phyloP scores from a whole-genome alignment of 23 tunicate genomes.

The Halocynthia aurantium region DNA sequence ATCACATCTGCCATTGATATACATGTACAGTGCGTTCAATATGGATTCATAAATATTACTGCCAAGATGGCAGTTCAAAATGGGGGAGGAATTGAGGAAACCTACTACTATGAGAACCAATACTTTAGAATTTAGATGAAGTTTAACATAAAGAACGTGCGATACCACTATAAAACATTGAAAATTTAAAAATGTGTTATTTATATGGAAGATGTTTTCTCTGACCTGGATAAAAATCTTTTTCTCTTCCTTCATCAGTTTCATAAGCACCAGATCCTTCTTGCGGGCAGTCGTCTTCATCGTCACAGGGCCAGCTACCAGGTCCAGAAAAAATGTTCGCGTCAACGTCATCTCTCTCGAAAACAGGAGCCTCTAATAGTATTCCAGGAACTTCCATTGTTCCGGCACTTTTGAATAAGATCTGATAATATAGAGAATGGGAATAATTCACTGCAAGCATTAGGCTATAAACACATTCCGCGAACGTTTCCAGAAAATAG shows the following conservation, averaged over 20 bases:
- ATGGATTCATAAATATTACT: too few species aligned
- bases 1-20: too few species aligned
- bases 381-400: constrained; percentile 3
- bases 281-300: constrained; percentile 51
- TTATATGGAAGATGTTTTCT: background rate
- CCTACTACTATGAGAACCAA: too few species aligned
- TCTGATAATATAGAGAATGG: background rate
- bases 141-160: background rate
- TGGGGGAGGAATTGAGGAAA: too few species aligned
- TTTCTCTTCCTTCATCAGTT: constrained; percentile 16
- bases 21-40: too few species aligned
- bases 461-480: background rate
- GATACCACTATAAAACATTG: background rate
- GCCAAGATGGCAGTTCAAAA: too few species aligned
- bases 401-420: background rate
- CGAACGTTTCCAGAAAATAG: background rate
- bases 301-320: constrained; percentile 33
- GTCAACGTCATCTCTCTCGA: constrained; percentile 9
- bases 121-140: background rate
- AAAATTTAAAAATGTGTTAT: background rate
- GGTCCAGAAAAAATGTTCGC: background rate
- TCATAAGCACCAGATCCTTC: constrained; percentile 24
- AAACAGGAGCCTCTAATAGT: constrained; percentile 11
- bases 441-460: background rate
- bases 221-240: background rate